Evolutionary conservation across 1,140 invertebrate species (phyloP).

Genomic region (Nomia melanderi): DNA sequence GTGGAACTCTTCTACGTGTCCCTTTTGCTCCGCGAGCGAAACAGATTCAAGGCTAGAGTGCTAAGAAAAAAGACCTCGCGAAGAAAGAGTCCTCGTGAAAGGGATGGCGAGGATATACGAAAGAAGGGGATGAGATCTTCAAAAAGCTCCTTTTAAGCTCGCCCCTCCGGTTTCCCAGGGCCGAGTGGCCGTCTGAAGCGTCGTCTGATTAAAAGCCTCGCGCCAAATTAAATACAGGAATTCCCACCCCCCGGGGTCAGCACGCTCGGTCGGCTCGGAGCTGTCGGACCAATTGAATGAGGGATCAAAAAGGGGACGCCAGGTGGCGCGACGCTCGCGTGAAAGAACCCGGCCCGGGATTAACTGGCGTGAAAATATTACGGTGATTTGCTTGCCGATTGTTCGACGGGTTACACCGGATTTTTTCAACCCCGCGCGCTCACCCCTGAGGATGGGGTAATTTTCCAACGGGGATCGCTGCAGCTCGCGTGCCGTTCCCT

Average conservation of each 20-base stretch:
- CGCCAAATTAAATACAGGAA: constrained; percentile 70
- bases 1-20: too few relatives aligned
- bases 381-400: constrained; percentile 44
- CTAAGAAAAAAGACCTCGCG: constrained; percentile 14
- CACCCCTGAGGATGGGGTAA: not conserved
- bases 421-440: not conserved
- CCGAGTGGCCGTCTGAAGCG: constrained; percentile 62
- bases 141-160: constrained; percentile 63
- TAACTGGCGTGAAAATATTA: constrained; percentile 45
- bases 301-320: constrained; percentile 1
- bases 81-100: constrained; percentile 5
- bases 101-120: not conserved
- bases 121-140: constrained; percentile 55
- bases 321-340: not conserved
- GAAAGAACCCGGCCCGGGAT: constrained; percentile 21
- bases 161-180: constrained; percentile 37
- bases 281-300: constrained; percentile 25
- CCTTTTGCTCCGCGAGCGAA: too few relatives aligned
- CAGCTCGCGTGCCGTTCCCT: not conserved
- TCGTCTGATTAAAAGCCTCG: constrained; percentile 67
- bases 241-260: constrained; percentile 16
- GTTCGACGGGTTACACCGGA: constrained; percentile 36
- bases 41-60: constrained; percentile 23
- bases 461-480: not conserved
- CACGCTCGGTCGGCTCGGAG: constrained; percentile 4